phyloP scores from a whole-genome alignment of 2,797 vertebrate genomes.

The Hybognathus amarus region DNA sequence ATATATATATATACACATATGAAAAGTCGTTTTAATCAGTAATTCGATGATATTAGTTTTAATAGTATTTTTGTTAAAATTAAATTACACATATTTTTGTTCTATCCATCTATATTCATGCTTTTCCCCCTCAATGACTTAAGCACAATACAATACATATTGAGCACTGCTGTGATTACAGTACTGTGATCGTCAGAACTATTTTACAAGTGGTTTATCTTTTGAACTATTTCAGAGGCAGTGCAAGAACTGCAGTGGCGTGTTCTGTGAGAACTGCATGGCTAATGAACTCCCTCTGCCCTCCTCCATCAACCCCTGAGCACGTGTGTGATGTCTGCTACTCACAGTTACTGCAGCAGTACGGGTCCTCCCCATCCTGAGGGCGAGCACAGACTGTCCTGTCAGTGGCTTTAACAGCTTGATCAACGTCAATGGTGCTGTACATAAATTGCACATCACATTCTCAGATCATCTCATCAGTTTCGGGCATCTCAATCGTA shows the following conservation, averaged over 20 bases:
- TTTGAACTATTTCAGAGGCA: conserved; percentile 72
- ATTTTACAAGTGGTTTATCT: background rate
- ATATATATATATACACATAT: too few species aligned
- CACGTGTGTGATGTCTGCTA: conserved; percentile 85
- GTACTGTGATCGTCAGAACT: background rate
- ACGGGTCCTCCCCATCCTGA: conserved; percentile 84
- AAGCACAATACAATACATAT: background rate
- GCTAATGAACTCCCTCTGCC: conserved; percentile 87
- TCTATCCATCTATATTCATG: too few species aligned
- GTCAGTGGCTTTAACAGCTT: background rate
- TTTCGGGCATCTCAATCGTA: background rate
- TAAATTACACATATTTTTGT: background rate
- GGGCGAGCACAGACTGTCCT: background rate
- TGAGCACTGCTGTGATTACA: background rate
- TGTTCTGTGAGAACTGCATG: conserved; percentile 86
- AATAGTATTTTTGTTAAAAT: too few species aligned
- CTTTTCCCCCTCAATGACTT: background rate
- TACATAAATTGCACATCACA: background rate
- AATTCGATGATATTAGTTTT: too few species aligned
- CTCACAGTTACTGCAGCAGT: conserved; percentile 83
- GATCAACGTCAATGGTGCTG: conserved; percentile 8
- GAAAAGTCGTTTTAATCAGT: background rate
- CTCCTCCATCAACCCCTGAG: conserved; percentile 90
- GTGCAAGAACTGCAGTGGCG: conserved; percentile 87
- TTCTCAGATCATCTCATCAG: conserved; percentile 19